Percentiles rank a stretch among this genome's conserved stretches.
phyloP scores from a whole-genome alignment of 2,113 vertebrate genomes.

The Nyctibius bracteatus region DNA sequence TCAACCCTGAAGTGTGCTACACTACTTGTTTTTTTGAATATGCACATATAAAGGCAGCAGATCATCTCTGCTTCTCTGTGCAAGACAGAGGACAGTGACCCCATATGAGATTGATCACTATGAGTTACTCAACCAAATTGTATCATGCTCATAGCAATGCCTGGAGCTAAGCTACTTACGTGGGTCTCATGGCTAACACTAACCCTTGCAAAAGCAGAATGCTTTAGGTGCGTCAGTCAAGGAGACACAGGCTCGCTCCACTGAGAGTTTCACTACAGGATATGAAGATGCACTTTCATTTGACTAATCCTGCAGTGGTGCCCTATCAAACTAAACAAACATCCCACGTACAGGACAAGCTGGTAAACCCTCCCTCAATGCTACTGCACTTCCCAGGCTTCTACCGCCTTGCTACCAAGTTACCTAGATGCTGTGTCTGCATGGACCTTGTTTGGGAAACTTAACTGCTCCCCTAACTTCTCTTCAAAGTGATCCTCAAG shows the following conservation, averaged over 20 bases:
- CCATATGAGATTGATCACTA: not conserved
- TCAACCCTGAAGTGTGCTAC: not conserved
- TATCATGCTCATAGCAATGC: not conserved
- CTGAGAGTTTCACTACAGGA: not conserved
- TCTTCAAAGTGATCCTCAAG: not conserved
- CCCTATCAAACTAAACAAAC: not conserved
- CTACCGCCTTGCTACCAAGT: not conserved
- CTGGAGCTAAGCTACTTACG: not conserved
- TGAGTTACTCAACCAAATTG: not conserved
- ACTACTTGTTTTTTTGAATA: not conserved
- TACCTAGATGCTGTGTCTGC: not conserved
- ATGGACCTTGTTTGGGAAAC: not conserved
- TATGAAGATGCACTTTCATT: not conserved
- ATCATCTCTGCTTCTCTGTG: not conserved
- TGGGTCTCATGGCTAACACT: rapidly evolving
- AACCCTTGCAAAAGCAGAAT: not conserved
- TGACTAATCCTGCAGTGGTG: not conserved
- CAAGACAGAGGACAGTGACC: not conserved
- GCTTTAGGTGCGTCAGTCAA: not conserved
- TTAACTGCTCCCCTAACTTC: not conserved
- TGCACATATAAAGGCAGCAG: not conserved
- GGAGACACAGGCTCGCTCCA: not conserved
- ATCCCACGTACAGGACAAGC: not conserved
- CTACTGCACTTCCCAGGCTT: not conserved
- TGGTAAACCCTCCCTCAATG: not conserved